Conservation (phyloP, 30 jellyfish, hydroid and myxozoan species). For the Rhopilema esculentum region DNA sequence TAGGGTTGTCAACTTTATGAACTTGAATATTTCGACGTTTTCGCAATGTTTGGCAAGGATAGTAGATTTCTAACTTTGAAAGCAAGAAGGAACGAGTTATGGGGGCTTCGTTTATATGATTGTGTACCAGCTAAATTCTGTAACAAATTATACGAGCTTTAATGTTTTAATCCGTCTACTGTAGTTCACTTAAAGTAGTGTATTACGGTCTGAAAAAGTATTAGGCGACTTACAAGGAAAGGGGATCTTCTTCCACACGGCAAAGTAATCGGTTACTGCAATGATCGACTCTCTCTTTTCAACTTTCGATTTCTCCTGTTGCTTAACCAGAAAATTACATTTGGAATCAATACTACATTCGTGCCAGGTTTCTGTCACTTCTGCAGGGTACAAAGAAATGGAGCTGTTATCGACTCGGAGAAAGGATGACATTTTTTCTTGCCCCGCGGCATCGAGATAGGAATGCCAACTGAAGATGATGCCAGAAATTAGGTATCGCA, state of each 20-base stretch:
- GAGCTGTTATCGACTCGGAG: constrained; percentile 4
- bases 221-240: neutral
- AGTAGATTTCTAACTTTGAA: too few relatives aligned
- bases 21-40: too few relatives aligned
- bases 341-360: neutral
- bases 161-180: neutral
- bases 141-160: too few relatives aligned
- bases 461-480: too few relatives aligned
- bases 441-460: too few relatives aligned
- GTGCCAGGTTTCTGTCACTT: neutral
- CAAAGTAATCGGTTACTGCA: neutral
- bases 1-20: too few relatives aligned
- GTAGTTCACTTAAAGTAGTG: neutral
- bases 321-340: constrained; percentile 19
- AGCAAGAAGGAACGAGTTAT: too few relatives aligned
- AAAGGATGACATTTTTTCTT: neutral
- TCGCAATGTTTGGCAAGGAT: too few relatives aligned
- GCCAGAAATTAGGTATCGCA: too few relatives aligned
- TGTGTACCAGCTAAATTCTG: too few relatives aligned
- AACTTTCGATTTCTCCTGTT: neutral
- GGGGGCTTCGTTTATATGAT: too few relatives aligned
- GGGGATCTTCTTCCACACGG: constrained; percentile 17
- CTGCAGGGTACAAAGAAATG: neutral
- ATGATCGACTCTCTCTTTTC: neutral
- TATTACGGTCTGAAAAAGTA: neutral